These are phyloP conservation scores for Protomyctophum bolini DNA, from an alignment of 2,113 vertebrate genomes.

Conservation along the genomic window DNA sequence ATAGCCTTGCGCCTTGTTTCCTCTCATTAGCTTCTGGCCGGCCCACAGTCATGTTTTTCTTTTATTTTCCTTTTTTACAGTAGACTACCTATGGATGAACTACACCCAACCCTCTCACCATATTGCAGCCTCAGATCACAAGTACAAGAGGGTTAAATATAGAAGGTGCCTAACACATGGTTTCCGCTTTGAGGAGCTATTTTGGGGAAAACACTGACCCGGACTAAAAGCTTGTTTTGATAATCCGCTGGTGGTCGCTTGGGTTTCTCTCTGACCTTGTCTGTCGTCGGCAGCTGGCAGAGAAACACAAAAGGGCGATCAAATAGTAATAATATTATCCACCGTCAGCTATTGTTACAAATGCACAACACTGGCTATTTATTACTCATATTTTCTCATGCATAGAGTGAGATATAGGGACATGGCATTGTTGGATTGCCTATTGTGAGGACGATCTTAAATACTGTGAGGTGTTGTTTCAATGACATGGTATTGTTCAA, in stretches of 20 bases:
- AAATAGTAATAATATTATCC: neutral
- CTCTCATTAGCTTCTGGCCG: constrained; percentile 33
- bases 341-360: constrained; percentile 34
- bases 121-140: constrained; percentile 24
- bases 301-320: constrained; percentile 43
- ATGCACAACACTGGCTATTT: neutral
- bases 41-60: constrained; percentile 32
- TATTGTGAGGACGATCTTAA: constrained; percentile 21
- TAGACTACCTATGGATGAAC: constrained; percentile 14
- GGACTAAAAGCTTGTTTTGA: constrained; percentile 38
- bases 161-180: constrained; percentile 46
- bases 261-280: constrained; percentile 52
- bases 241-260: constrained; percentile 38
- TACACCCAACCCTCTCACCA: constrained; percentile 25
- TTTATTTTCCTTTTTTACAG: constrained; percentile 9
- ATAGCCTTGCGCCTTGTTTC: constrained; percentile 25
- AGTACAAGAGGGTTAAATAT: constrained; percentile 52
- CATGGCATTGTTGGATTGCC: constrained; percentile 30
- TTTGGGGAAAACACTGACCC: constrained; percentile 41
- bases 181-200: constrained; percentile 61
- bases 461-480: neutral
- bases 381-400: constrained; percentile 23
- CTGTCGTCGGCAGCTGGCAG: constrained; percentile 40
- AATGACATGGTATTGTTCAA: neutral
- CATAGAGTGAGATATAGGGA: constrained; percentile 5